Base-by-base conservation (phyloP, 2,888 invertebrate genomes). In the Netelia fuscicornis region DNA sequence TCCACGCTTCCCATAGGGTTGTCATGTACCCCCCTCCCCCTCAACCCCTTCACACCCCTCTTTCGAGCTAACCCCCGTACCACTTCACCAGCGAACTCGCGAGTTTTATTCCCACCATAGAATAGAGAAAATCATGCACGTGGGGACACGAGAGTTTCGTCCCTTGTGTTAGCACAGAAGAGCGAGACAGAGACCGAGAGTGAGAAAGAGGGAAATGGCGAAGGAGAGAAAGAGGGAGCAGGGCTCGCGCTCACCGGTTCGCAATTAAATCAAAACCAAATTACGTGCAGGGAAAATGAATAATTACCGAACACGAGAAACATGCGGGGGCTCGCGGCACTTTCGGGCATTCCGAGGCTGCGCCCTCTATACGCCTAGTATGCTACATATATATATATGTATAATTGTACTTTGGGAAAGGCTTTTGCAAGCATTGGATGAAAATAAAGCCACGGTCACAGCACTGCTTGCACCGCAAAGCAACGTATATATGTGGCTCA, bases 181-280 rank as follows among this genome's bases (percentile, higher is more conserved):
- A 6, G 54, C 17, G 54, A 13, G 54, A 54, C n/a, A 13, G 30
- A 2, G 54, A 54, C n/a, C 2, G 30, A 2, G 54, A 54, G 17
- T 17, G 54, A 17, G 17, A 54, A 52, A 13, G n/a, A 11, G 13
- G 54, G 54, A 13, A n/a, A 54, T 6, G n/a, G 54, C 8, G 54
- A 13, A 54, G 3, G 20, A 58, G 17, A 17, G 11, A 48, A 23
- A 58, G 20, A 20, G 20, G 23, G 20, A 17, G 20, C 2, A 6
- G 58, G 20, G 6, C 10, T 10, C 9, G 58, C 9, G 20, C 20
- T 68, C 81, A 74, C 30, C 65, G 58, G 87, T 86, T 90, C 84
- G 86, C 89, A 90, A 90, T 90, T 89, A 90, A 90, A 91, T 91
- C 87, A 88, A 90, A 85, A 88, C 87, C 83, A 87, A 90, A 91